Percentiles rank a stretch among this genome's conserved stretches.
Conservation (phyloP, 2,888 invertebrate genomes). For the Pachydiplax longipennis region DNA sequence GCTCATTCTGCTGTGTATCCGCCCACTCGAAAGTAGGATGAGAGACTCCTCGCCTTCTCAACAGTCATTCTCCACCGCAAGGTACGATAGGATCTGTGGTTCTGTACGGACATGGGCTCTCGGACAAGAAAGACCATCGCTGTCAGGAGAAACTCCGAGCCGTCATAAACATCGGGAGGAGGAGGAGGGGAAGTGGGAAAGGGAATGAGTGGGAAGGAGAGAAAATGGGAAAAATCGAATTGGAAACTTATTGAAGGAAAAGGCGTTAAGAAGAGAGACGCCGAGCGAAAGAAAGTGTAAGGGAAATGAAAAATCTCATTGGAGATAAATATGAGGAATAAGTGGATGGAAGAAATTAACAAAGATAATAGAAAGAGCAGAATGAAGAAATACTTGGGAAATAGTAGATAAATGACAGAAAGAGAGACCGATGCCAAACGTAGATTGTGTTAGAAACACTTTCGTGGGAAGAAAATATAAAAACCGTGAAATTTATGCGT, state of each 20-base stretch:
- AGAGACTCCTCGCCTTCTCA: not conserved
- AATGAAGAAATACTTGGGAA: no score
- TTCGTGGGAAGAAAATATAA: no score
- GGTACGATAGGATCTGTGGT: not conserved
- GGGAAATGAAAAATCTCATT: not conserved
- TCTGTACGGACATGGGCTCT: not conserved
- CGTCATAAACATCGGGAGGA: not conserved
- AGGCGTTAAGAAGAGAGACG: not conserved
- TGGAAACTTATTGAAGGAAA: not conserved
- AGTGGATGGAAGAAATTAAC: not conserved
- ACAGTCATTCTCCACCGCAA: not conserved
- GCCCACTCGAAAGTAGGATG: not conserved
- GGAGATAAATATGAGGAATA: not conserved
- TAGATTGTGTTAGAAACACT: no score
- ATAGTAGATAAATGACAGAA: no score
- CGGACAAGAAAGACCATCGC: slow-evolving; percentile 1
- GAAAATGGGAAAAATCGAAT: not conserved
- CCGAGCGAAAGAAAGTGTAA: not conserved
- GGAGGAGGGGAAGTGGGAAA: not conserved
- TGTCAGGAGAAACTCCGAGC: not conserved
- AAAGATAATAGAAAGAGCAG: no score
- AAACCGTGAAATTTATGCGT: no score
- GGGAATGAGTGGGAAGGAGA: not conserved
- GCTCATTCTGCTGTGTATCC: not conserved
- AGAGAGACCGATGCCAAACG: no score